Conservation (phyloP, 2,113 vertebrate species). For the Chlorocebus sabaeus region DNA sequence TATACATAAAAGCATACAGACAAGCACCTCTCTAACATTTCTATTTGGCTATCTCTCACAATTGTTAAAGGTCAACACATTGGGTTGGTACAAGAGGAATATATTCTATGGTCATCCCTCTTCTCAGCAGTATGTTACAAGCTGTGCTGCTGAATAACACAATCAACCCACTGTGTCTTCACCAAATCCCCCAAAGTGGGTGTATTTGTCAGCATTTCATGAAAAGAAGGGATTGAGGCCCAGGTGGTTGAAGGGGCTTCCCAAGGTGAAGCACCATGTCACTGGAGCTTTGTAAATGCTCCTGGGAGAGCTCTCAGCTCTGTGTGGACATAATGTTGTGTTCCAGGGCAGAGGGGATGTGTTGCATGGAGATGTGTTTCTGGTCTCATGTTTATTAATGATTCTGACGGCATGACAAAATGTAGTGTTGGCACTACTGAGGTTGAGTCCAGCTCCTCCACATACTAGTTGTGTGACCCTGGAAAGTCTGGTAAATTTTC, state of each 20-base stretch:
- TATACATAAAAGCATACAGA: background rate
- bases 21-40: background rate
- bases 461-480: background rate
- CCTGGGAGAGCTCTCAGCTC: background rate
- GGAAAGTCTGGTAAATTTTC: background rate
- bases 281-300: background rate
- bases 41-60: background rate
- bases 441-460: background rate
- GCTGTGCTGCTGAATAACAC: rapidly evolving
- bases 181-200: background rate
- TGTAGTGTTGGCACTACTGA: rapidly evolving
- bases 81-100: background rate
- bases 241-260: rapidly evolving
- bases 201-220: rapidly evolving
- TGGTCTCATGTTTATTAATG: too few relatives aligned
- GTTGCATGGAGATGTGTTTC: background rate
- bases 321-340: rapidly evolving
- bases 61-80: background rate
- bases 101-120: rapidly evolving
- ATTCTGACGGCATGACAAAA: background rate
- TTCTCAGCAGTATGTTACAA: background rate
- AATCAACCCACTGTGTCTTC: rapidly evolving
- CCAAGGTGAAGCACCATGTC: background rate
- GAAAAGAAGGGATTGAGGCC: background rate
- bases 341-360: background rate